These are phyloP conservation scores for Ceyx cyanopectus DNA, from an alignment of 2,113 vertebrate species.

Conservation along the genomic window DNA sequence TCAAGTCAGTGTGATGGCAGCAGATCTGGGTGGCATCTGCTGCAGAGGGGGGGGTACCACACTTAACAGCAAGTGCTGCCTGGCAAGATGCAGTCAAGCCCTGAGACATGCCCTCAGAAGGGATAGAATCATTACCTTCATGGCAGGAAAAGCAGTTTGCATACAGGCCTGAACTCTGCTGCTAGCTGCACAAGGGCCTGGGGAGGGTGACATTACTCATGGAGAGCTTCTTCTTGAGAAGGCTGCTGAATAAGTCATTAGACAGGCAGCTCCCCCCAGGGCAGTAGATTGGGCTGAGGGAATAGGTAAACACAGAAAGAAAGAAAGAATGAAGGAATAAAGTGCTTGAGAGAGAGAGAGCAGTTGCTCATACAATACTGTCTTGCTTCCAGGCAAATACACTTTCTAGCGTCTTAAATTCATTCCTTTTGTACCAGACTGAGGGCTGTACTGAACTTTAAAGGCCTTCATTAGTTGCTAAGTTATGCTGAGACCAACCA, in stretches of 20 bases:
- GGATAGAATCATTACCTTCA: slow-evolving; percentile 1
- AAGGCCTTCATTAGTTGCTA: slow-evolving; percentile 42
- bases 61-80: not conserved
- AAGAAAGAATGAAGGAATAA: not conserved
- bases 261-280: not conserved
- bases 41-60: not conserved
- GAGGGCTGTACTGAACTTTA: slow-evolving; percentile 23
- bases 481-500: slow-evolving; percentile 40
- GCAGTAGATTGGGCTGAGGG: not conserved
- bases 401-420: slow-evolving; percentile 2
- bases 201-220: slow-evolving; percentile 20
- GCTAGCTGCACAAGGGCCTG: not conserved
- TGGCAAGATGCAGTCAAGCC: not conserved
- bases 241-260: slow-evolving; percentile 2
- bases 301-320: not conserved
- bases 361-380: not conserved
- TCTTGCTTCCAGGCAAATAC: not conserved
- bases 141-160: slow-evolving; percentile 27
- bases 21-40: not conserved
- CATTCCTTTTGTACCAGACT: slow-evolving; percentile 1
- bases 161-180: not conserved
- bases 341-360: not conserved
- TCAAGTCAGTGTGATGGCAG: not conserved
- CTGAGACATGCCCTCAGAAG: not conserved
- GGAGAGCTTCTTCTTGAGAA: not conserved